Evolutionary conservation across 2,113 vertebrate species (phyloP).

Genomic region (Pedionomus torquatus): DNA sequence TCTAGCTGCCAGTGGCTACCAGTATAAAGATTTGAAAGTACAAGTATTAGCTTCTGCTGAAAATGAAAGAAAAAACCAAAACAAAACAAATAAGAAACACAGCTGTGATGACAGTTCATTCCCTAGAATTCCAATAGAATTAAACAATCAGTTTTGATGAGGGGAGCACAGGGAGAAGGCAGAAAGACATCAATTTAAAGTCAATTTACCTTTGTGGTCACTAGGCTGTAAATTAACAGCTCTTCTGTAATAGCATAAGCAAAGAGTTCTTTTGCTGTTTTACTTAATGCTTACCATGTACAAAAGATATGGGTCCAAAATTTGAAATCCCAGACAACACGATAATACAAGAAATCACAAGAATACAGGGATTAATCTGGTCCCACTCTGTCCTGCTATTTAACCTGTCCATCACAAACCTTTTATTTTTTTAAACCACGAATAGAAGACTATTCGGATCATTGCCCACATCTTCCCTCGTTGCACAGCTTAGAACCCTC

Average conservation of each 20-base stretch:
- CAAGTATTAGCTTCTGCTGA: background rate
- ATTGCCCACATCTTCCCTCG: background rate
- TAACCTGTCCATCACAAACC: background rate
- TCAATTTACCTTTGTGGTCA: constrained; percentile 14
- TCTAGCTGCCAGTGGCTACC: background rate
- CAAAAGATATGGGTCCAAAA: background rate
- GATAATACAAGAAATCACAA: background rate
- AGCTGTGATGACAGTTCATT: background rate
- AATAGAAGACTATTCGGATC: background rate
- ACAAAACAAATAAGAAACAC: no score
- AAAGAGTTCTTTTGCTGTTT: background rate
- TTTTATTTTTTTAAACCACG: background rate
- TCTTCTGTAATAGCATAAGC: background rate
- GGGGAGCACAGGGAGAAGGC: background rate
- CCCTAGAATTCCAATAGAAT: background rate
- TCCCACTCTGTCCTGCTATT: background rate
- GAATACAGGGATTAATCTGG: background rate
- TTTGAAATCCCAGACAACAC: background rate
- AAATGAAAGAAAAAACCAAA: background rate
- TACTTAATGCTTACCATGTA: background rate
- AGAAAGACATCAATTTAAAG: background rate
- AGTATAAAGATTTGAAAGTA: background rate
- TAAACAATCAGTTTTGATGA: background rate
- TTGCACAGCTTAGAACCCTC: background rate
- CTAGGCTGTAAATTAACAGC: background rate